These are phyloP conservation scores for Cherax destructor DNA, from an alignment of 1,140 invertebrate species.

Conservation along the genomic window DNA sequence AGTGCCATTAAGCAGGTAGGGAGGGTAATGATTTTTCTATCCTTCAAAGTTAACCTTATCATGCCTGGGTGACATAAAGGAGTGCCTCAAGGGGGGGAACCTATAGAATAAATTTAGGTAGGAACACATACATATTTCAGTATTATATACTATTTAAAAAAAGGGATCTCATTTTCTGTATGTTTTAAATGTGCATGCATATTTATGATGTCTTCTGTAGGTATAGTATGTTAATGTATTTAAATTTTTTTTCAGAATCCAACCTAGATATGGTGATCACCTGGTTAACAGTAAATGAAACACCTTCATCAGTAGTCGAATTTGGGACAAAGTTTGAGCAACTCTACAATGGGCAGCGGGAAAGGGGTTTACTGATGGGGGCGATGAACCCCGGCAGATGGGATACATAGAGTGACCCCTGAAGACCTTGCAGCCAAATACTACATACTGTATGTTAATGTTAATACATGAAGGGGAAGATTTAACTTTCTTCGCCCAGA, in stretches of 20 bases:
- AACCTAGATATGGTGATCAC: constrained; percentile 42
- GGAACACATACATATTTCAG: too few species aligned
- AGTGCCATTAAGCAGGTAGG: too few species aligned
- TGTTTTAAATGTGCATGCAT: neutral
- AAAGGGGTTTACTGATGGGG: constrained; percentile 20
- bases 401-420: constrained; percentile 42
- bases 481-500: too few species aligned
- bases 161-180: too few species aligned
- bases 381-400: constrained; percentile 6
- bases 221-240: neutral
- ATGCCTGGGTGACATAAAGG: too few species aligned
- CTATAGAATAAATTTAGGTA: too few species aligned
- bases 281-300: constrained; percentile 24
- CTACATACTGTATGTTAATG: constrained; percentile 27
- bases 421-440: constrained; percentile 6
- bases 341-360: neutral
- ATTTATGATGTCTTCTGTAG: neutral
- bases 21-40: too few species aligned
- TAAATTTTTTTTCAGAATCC: constrained; percentile 11
- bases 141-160: too few species aligned
- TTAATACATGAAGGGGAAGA: too few species aligned
- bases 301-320: neutral
- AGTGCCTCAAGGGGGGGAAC: too few species aligned
- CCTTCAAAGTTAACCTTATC: too few species aligned
- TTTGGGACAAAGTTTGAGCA: neutral